Evolutionary conservation across 1,140 invertebrate species (phyloP).

Genomic region (Solenopsis fugax): DNA sequence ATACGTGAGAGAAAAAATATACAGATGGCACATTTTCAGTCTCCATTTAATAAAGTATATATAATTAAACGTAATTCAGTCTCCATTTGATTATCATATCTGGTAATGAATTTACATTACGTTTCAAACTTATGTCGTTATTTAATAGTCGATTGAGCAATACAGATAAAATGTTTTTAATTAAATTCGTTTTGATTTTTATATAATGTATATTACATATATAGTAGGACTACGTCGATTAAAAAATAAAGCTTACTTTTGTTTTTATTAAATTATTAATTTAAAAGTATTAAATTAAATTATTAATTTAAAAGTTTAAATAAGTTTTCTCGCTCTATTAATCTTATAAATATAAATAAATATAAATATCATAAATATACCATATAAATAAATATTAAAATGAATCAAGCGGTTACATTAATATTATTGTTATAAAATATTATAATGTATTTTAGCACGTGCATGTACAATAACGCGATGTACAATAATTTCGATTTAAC

Average conservation of each 20-base stretch:
- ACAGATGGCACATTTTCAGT: no score
- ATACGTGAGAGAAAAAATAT: not conserved
- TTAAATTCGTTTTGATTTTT: not conserved
- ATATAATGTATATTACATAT: not conserved
- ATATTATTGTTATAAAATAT: no score
- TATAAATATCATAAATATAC: no score
- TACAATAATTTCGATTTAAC: no score
- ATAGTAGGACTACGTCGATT: not conserved
- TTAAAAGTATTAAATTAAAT: not conserved
- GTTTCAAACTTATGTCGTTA: conserved; percentile 14
- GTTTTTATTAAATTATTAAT: not conserved
- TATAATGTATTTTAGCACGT: no score
- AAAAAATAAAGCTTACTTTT: not conserved
- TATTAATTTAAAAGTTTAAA: not conserved
- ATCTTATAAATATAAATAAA: not conserved
- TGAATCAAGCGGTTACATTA: no score
- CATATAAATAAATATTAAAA: no score
- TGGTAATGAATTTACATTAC: conserved; percentile 12
- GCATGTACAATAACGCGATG: no score
- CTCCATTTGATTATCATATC: not conserved
- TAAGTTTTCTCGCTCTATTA: not conserved
- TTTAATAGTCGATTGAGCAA: not conserved
- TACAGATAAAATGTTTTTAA: not conserved
- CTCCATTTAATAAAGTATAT: no score
- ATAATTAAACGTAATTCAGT: not conserved